phyloP scores from a whole-genome alignment of 1,140 invertebrate genomes.

The Caerostris extrusa region DNA sequence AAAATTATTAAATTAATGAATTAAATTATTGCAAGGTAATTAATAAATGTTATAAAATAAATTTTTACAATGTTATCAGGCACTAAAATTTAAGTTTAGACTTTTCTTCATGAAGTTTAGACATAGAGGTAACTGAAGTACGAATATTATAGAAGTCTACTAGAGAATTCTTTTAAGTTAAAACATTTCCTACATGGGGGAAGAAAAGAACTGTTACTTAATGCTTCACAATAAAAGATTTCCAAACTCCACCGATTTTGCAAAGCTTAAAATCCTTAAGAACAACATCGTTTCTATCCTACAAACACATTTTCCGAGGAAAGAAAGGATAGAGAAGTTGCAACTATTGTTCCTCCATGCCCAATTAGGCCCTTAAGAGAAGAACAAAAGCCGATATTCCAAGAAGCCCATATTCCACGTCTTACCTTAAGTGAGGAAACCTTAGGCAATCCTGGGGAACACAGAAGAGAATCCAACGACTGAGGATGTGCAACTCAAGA shows the following conservation, averaged over 20 bases:
- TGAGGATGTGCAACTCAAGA: background rate
- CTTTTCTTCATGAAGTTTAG: too few relatives aligned
- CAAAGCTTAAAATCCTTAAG: background rate
- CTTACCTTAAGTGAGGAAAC: background rate
- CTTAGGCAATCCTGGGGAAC: background rate
- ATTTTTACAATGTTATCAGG: too few relatives aligned
- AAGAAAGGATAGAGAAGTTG: background rate
- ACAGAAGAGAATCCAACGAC: background rate
- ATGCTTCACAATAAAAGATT: background rate
- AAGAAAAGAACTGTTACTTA: too few relatives aligned
- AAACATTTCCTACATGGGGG: too few relatives aligned
- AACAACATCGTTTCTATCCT: background rate
- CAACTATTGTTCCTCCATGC: background rate
- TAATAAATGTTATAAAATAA: too few relatives aligned
- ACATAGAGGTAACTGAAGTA: too few relatives aligned
- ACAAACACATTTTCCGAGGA: background rate
- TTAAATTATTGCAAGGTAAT: too few relatives aligned
- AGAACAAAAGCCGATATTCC: background rate
- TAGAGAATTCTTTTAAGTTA: too few relatives aligned
- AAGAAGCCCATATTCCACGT: background rate
- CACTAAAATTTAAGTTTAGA: too few relatives aligned
- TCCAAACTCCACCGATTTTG: background rate
- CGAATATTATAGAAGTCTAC: too few relatives aligned
- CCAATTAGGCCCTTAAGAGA: background rate
- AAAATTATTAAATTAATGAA: too few relatives aligned